Percentiles rank a stretch among this genome's conserved stretches.
These are phyloP conservation scores for Papilio polytes DNA, from an alignment of 1,140 invertebrate species.

Conservation along the genomic window DNA sequence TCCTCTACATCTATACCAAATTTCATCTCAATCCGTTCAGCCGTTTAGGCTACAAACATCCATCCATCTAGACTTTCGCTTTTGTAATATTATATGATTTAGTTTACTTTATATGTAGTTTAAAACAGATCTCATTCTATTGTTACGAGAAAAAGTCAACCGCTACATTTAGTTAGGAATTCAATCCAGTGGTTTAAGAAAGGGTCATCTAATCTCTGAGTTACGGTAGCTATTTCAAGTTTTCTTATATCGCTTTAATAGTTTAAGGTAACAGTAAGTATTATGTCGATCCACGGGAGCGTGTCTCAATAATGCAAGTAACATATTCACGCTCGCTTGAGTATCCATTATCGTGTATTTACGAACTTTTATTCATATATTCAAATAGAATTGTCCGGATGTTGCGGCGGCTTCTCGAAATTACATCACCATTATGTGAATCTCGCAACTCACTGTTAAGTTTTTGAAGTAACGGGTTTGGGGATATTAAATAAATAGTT, in stretches of 20 bases:
- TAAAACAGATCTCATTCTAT: no score
- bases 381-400: slow-evolving; percentile 66
- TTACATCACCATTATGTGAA: slow-evolving; percentile 57
- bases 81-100: background rate
- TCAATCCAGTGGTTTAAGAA: no score
- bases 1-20: no score
- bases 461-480: slow-evolving; percentile 42
- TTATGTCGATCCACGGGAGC: slow-evolving; percentile 14
- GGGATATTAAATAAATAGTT: slow-evolving; percentile 30
- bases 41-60: no score
- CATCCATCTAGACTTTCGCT: background rate
- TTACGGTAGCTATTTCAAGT: background rate
- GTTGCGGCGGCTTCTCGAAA: slow-evolving; percentile 53
- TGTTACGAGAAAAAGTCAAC: no score
- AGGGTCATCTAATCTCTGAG: background rate
- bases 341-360: slow-evolving; percentile 63
- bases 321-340: slow-evolving; percentile 58
- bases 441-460: slow-evolving; percentile 58
- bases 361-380: slow-evolving; percentile 57
- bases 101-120: background rate
- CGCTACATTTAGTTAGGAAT: no score
- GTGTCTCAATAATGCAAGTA: slow-evolving; percentile 29
- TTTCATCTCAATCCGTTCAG: no score
- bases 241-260: slow-evolving; percentile 20
- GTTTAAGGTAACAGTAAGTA: background rate